Percentiles rank a stretch among this genome's conserved stretches.
These are phyloP conservation scores for Euphydryas editha DNA, from an alignment of 2,888 invertebrate genomes.

Conservation along the genomic window DNA sequence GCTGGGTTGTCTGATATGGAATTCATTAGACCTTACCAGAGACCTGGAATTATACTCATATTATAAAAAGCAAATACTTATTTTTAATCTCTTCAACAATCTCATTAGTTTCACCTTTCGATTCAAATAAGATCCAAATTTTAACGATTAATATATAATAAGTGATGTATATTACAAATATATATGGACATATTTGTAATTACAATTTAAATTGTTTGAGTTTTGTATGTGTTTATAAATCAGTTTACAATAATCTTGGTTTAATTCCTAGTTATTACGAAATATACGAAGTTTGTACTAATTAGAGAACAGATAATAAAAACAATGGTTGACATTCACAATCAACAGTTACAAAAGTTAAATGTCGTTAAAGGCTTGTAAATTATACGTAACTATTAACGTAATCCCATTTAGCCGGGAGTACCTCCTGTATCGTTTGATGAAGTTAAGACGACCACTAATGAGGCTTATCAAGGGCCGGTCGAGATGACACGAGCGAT, in stretches of 20 bases:
- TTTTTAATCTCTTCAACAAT: background rate
- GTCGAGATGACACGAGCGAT: slow-evolving; percentile 73
- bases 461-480: slow-evolving; percentile 73
- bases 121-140: background rate
- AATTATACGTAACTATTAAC: slow-evolving; percentile 28
- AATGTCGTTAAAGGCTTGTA: slow-evolving; percentile 19
- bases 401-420: slow-evolving; percentile 30
- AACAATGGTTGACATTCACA: slow-evolving; percentile 39
- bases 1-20: slow-evolving; percentile 38
- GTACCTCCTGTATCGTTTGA: slow-evolving; percentile 55
- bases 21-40: slow-evolving; percentile 38
- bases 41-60: slow-evolving; percentile 17
- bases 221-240: background rate
- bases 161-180: too few species aligned
- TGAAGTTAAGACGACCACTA: slow-evolving; percentile 71
- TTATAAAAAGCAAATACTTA: slow-evolving; percentile 20
- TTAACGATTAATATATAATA: background rate
- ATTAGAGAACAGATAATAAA: slow-evolving; percentile 36
- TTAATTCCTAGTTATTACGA: slow-evolving; percentile 18
- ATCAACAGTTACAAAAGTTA: slow-evolving; percentile 30
- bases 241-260: background rate
- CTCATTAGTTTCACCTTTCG: background rate
- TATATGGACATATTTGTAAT: too few species aligned
- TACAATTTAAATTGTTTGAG: too few species aligned
- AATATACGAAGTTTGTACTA: slow-evolving; percentile 31